phyloP scores from a whole-genome alignment of 2,888 invertebrate genomes.

The Eupithecia abbreviata region DNA sequence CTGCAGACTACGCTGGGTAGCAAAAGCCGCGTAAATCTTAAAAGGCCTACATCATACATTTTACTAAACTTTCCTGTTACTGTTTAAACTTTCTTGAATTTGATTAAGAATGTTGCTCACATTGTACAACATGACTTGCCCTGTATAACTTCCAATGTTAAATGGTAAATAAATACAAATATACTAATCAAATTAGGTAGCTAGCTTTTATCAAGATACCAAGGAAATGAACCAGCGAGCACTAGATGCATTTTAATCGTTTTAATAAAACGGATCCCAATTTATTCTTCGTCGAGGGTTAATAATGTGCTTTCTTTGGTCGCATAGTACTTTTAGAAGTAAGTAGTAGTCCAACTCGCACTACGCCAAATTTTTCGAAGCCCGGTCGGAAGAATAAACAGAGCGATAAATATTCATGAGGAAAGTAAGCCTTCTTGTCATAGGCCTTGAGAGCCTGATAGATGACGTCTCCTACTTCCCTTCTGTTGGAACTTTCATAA shows the following conservation, averaged over 20 bases:
- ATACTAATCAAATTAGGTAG: neutral
- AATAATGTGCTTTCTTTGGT: neutral
- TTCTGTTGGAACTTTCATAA: constrained; percentile 46
- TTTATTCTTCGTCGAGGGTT: neutral
- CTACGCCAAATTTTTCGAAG: constrained; percentile 53
- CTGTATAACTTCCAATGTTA: too few species aligned
- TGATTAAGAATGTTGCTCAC: too few species aligned
- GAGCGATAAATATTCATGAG: constrained; percentile 78
- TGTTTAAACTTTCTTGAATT: too few species aligned
- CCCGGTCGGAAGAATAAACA: constrained; percentile 66
- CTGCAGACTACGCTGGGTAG: neutral
- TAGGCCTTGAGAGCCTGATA: constrained; percentile 76
- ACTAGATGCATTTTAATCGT: neutral
- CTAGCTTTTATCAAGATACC: neutral
- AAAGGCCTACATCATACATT: neutral
- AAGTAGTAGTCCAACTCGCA: constrained; percentile 4
- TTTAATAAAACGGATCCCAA: neutral
- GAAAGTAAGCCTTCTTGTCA: constrained; percentile 77
- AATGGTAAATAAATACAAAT: too few species aligned
- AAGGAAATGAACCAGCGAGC: neutral
- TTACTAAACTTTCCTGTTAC: too few species aligned
- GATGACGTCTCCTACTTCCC: constrained; percentile 67
- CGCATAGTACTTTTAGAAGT: neutral
- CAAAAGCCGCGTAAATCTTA: neutral
- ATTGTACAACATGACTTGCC: too few species aligned